Percentiles rank a stretch among this genome's conserved stretches.
Evolutionary conservation across 1,140 invertebrate genomes (phyloP).

Genomic region (Acromyrmex echinatior): DNA sequence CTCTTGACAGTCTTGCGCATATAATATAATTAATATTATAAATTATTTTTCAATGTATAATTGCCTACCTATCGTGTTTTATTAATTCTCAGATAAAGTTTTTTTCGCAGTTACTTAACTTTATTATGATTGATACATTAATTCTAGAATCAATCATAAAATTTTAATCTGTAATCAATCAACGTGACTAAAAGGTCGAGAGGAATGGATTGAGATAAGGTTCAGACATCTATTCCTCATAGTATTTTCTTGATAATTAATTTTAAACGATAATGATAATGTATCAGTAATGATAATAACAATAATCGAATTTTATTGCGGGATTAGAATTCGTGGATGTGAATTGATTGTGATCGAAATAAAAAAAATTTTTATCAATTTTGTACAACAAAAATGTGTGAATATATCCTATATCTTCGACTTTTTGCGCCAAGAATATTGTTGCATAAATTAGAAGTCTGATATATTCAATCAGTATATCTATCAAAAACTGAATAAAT

Average conservation of each 20-base stretch:
- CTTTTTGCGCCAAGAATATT: too few species aligned
- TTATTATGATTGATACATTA: background rate
- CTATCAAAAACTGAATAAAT: too few species aligned
- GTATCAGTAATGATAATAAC: background rate
- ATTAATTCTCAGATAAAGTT: conserved; percentile 28
- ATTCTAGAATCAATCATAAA: conserved; percentile 9
- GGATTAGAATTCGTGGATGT: background rate
- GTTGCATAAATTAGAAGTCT: too few species aligned
- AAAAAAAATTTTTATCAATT: background rate
- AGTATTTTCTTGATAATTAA: conserved; percentile 38
- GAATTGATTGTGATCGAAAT: conserved; percentile 7
- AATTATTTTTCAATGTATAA: background rate
- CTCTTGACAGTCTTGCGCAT: conserved; percentile 23
- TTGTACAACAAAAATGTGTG: background rate
- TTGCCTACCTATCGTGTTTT: background rate
- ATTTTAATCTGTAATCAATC: conserved; percentile 47
- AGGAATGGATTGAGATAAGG: conserved; percentile 15
- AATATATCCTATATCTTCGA: too few species aligned
- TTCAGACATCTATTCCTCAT: background rate
- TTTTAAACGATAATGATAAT: conserved; percentile 24
- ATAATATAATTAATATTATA: background rate
- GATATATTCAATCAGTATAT: too few species aligned
- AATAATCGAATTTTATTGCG: background rate
- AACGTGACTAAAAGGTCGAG: conserved; percentile 19
- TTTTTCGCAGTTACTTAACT: conserved; percentile 2